A percentile compares a stretch with the other conserved stretches of the same genome.
These are phyloP conservation scores for Urechis unicinctus DNA, from an alignment of 2,888 invertebrate genomes.

Conservation along the genomic window DNA sequence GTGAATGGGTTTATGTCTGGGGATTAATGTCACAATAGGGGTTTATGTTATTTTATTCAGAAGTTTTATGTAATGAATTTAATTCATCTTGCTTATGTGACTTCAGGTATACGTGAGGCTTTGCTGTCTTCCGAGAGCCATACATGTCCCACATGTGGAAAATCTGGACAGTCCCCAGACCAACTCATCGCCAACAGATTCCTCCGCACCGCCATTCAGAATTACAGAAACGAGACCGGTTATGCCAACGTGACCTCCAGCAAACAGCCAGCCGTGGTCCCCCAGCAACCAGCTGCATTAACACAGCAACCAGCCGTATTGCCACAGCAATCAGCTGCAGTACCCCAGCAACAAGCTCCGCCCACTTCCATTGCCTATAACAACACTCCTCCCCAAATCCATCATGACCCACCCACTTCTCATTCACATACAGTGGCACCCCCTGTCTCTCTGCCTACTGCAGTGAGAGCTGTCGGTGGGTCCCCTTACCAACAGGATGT, in stretches of 20 bases:
- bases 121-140: conserved; percentile 89
- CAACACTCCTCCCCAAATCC: too few relatives aligned
- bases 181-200: conserved; percentile 82
- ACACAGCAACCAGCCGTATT: background rate
- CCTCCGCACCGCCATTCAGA: conserved; percentile 78
- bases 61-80: too few relatives aligned
- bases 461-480: too few relatives aligned
- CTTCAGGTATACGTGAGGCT: conserved; percentile 75
- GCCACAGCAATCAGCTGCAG: background rate
- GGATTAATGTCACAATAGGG: too few relatives aligned
- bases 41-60: too few relatives aligned
- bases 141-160: conserved; percentile 83
- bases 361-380: background rate
- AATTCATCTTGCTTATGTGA: background rate
- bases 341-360: background rate
- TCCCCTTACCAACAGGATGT: too few relatives aligned
- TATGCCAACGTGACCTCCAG: conserved; percentile 57
- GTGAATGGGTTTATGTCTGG: too few relatives aligned
- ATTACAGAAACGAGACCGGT: conserved; percentile 86
- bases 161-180: conserved; percentile 79
- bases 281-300: background rate
- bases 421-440: too few relatives aligned
- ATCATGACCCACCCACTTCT: too few relatives aligned
- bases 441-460: too few relatives aligned
- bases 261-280: too few relatives aligned